Evolutionary conservation across 2,797 vertebrate genomes (phyloP), one percentile per base, ranked within the genome.

Genomic region (Gorsachius magnificus): DNA sequence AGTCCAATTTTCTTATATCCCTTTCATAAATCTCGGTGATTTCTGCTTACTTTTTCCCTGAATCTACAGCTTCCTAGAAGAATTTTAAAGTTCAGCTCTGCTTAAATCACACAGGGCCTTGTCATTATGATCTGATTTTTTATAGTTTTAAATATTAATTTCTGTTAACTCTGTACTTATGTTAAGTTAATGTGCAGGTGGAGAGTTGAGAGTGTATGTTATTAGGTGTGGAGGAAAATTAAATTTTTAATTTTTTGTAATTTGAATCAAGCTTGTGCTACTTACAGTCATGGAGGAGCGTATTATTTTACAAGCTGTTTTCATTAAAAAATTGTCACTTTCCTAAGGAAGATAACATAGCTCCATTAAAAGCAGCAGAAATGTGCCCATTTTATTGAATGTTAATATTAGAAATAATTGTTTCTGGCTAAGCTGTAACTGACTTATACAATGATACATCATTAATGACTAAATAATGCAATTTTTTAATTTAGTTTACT

Each of bases 241-340:
- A 50, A 53, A 0, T 29, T 78, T 77, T 41, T 48, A 12, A 0
- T 29, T 78, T 77, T 41, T 48, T 11, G 13, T 69, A 45, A 17
- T 60, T 78, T 89, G 29, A 16, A 71, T 36, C 18, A 57, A n/a
- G 8, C 3, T 81, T 68, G 4, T 87, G 9, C 6, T 86, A 35
- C 31, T 45, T 66, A 63, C 1, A 58, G 21, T 53, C 41, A 36
- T 15, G 21, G 11, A 68, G 5, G 6, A 64, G 3, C 1, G 0
- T 21, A 28, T 71, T 60, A 57, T 60, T 82, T 78, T 75, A 41
- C 28, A 61, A 16, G 46, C 4, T 61, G 9, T 53, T 81, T 75
- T 71, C 41, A 45, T 16, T 0, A 83, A 72, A 63, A 13, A 15
- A 65, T 58, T 51, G 13, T 24, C 33, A 45, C 4, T 41, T 95